Percentiles rank a stretch among this genome's conserved stretches.
Evolutionary conservation across 2,797 vertebrate species (phyloP).

Genomic region (Pangasius mekongensis): DNA sequence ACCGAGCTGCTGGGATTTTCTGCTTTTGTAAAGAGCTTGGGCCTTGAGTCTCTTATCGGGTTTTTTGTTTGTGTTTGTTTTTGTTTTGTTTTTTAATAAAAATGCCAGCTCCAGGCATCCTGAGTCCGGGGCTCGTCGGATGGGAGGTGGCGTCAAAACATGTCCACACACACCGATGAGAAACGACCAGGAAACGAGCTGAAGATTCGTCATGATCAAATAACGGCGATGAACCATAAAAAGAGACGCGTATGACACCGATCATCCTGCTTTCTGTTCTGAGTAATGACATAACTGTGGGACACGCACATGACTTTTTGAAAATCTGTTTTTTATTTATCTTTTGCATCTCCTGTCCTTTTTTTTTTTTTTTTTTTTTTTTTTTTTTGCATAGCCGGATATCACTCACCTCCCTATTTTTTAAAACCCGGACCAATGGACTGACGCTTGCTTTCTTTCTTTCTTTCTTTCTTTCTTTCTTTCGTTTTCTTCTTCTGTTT

Average conservation of each 20-base stretch:
- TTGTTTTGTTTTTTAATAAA: slow-evolving; percentile 22
- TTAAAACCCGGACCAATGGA: neutral
- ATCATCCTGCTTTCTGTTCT: slow-evolving; percentile 22
- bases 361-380: slow-evolving; percentile 65
- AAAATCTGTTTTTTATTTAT: slow-evolving; percentile 61
- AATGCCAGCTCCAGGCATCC: slow-evolving; percentile 66
- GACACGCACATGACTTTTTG: slow-evolving; percentile 66
- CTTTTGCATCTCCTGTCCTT: slow-evolving; percentile 39
- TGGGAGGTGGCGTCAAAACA: slow-evolving; percentile 61
- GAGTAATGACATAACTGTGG: slow-evolving; percentile 66
- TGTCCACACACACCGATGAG: slow-evolving; percentile 61
- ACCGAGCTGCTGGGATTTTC: slow-evolving; percentile 60
- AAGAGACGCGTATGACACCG: slow-evolving; percentile 51
- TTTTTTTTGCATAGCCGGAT: slow-evolving; percentile 70
- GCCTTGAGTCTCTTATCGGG: neutral
- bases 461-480: neutral
- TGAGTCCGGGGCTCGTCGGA: slow-evolving; percentile 64
- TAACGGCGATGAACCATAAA: slow-evolving; percentile 60
- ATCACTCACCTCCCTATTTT: slow-evolving; percentile 23
- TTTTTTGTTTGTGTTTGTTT: neutral
- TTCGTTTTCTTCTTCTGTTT: no score
- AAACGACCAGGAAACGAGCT: slow-evolving; percentile 64
- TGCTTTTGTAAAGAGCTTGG: slow-evolving; percentile 54
- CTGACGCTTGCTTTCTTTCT: no score
- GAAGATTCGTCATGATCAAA: slow-evolving; percentile 67